Percentiles rank a stretch among this genome's conserved stretches.
phyloP scores from a whole-genome alignment of 2,113 vertebrate species.

The Oryzias woworae region DNA sequence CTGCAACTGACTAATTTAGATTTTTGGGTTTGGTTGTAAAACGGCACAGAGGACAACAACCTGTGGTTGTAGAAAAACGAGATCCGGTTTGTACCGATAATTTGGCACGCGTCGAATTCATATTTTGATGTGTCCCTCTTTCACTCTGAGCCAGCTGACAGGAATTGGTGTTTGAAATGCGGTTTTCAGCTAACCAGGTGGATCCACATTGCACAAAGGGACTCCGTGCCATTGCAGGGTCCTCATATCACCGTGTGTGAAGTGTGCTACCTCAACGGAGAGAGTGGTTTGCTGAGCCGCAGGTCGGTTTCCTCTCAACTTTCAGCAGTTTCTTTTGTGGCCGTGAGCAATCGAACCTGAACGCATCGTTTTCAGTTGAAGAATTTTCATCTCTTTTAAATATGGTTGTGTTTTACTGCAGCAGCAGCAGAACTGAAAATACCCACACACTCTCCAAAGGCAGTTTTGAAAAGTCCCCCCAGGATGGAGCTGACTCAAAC shows the following conservation, averaged over 20 bases:
- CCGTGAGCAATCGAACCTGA: conserved; percentile 41
- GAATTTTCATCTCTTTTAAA: conserved; percentile 46
- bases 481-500: conserved; percentile 26
- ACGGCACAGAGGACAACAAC: conserved; percentile 39
- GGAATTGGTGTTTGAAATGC: conserved; percentile 53
- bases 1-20: conserved; percentile 76
- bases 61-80: conserved; percentile 68
- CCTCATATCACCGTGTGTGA: conserved; percentile 47
- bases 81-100: conserved; percentile 56
- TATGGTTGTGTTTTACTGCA: conserved; percentile 9
- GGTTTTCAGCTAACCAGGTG: conserved; percentile 60
- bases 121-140: conserved; percentile 67
- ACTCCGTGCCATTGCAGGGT: conserved; percentile 49
- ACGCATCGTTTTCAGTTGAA: conserved; percentile 44
- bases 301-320: conserved; percentile 68
- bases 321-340: conserved; percentile 72
- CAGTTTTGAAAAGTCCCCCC: conserved; percentile 26
- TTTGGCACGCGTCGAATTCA: conserved; percentile 48
- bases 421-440: conserved; percentile 42
- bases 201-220: conserved; percentile 27
- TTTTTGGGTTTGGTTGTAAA: conserved; percentile 63
- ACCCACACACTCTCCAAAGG: conserved; percentile 5
- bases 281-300: conserved; percentile 67
- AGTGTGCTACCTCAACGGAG: conserved; percentile 65
- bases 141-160: conserved; percentile 63